Percentiles rank a stretch among this genome's conserved stretches.
phyloP scores from a whole-genome alignment of 2,113 vertebrate species.

The Lonchura striata region DNA sequence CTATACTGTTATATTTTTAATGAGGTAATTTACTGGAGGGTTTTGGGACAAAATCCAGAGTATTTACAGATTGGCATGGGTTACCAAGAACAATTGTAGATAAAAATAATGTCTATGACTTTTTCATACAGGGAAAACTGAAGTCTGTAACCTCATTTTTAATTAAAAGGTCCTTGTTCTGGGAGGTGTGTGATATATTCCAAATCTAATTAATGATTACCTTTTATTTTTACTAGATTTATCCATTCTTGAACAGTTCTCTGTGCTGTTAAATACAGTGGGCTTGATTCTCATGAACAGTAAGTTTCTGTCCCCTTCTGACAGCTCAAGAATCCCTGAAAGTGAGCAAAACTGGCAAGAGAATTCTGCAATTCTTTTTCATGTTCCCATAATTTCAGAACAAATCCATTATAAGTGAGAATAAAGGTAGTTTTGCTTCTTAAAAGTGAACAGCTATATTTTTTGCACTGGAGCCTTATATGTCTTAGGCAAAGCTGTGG shows the following conservation, averaged over 20 bases:
- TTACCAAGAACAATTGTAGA: conserved; percentile 1
- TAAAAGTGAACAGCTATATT: neutral
- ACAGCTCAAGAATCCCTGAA: neutral
- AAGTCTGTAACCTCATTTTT: neutral
- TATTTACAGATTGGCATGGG: neutral
- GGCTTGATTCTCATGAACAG: neutral
- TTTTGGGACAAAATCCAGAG: conserved; percentile 44
- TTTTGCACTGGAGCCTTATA: neutral
- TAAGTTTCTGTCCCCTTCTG: neutral
- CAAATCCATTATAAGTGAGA: neutral
- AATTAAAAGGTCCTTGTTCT: neutral
- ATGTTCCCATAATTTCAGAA: neutral
- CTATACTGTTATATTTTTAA: conserved; percentile 15
- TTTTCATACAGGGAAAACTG: neutral
- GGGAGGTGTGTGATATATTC: neutral
- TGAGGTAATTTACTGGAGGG: conserved; percentile 13
- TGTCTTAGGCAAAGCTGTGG: neutral
- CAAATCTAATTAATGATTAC: neutral
- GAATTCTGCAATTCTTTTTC: neutral
- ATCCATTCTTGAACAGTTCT: neutral
- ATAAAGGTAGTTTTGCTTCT: neutral
- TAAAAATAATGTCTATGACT: conserved; percentile 12
- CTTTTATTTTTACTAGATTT: neutral
- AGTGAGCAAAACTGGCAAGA: neutral
- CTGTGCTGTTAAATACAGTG: neutral